Evolutionary conservation across 2,113 vertebrate species (phyloP).

Genomic region (Tor tambroides): DNA sequence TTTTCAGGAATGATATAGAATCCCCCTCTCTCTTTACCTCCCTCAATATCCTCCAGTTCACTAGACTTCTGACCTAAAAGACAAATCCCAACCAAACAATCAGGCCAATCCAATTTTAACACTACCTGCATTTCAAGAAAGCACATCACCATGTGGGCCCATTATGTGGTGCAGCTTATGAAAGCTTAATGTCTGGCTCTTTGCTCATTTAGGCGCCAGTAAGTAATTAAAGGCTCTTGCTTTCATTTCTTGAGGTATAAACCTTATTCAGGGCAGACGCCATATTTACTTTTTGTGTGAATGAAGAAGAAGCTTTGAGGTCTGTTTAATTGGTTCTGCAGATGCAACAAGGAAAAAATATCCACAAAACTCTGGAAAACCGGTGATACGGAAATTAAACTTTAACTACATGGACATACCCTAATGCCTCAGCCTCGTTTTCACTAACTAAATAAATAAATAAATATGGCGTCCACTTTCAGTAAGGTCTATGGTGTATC

Average conservation of each 20-base stretch:
- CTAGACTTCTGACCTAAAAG: constrained; percentile 63
- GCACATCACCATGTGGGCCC: constrained; percentile 31
- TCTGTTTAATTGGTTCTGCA: neutral
- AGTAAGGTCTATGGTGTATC: neutral
- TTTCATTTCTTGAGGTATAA: neutral
- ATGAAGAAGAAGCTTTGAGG: neutral
- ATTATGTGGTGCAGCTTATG: constrained; percentile 4
- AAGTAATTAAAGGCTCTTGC: constrained; percentile 14
- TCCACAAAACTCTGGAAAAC: neutral
- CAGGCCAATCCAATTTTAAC: constrained; percentile 74
- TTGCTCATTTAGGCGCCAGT: constrained; percentile 10
- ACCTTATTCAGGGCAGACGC: neutral
- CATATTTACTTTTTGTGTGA: neutral
- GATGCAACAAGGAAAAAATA: neutral
- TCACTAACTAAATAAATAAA: neutral
- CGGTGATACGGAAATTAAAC: neutral
- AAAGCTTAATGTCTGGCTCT: constrained; percentile 35
- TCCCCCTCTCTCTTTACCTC: neutral
- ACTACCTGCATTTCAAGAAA: constrained; percentile 57
- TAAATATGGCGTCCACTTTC: neutral
- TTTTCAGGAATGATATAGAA: neutral
- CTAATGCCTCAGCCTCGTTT: neutral
- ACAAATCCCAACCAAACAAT: constrained; percentile 72
- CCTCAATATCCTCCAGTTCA: neutral
- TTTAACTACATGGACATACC: neutral